Base-by-base conservation (phyloP, 2,113 vertebrate species). In the Ranitomeya imitator region DNA sequence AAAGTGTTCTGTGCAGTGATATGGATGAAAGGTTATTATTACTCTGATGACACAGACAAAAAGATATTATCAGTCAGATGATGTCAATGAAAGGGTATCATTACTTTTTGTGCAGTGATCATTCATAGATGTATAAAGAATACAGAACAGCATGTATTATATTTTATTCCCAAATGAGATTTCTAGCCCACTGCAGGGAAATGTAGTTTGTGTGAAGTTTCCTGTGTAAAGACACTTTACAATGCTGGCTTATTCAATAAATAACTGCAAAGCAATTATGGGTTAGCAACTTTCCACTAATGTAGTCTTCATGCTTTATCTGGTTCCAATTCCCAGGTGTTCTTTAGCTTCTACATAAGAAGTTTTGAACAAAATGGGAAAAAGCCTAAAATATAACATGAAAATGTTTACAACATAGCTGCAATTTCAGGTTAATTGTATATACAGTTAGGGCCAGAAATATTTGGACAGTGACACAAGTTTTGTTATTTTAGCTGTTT, bases 41-140 rank as follows among this genome's bases (percentile, higher is more conserved):
- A 94, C 78, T 85, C 85, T 89, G 82, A 89, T 77, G 87, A 92
- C 89, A 93, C 80, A 93, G 88, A 90, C 91, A 92, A 92, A 93
- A 92, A 90, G 84, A 91, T 93, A 93, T 92, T 93, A 93, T 93
- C 93, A 90, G 89, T 92, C 86, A 88, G 90, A 93, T 92, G 91
- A 93, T 94, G 90, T 89, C 94, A 94, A 86, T 93, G 93, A 92
- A 94, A 95, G 91, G 90, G 86, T 93, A 92, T 94, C 88, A 93
- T 95, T 95, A 93, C 91, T 92, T 93, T 88, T 92, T 92, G 71
- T 87, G 86, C 90, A 80, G 76, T 92, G 90, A 94, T 93, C 61
- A 92, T 92, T 93, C 91, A 92, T 86, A 90, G 90, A 87, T 90
- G 92, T 92, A 91, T 87, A 95, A 94, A 94, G 74, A 93, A 0